phyloP scores from a whole-genome alignment of 2,888 invertebrate species.

The Sarcophaga subvicina region DNA sequence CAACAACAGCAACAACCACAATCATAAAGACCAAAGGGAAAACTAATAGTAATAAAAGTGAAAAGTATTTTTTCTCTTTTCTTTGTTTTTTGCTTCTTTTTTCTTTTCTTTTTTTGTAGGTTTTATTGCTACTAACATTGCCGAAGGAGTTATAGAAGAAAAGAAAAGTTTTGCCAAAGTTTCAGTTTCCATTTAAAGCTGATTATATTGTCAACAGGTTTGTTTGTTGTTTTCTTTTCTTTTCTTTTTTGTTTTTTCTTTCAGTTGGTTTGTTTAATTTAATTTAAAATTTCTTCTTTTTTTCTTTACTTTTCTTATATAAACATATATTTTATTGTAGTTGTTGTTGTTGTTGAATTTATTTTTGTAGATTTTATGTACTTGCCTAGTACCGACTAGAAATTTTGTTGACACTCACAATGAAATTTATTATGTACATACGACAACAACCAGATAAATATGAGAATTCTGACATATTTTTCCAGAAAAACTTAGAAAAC shows the following conservation, averaged over 20 bases:
- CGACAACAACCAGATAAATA: too few relatives aligned
- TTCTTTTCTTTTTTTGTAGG: constrained; percentile 1
- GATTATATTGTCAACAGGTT: constrained; percentile 68
- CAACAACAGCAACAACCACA: background rate
- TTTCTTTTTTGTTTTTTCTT: constrained; percentile 11
- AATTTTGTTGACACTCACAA: too few relatives aligned
- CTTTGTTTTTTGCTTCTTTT: background rate
- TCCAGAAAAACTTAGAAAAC: too few relatives aligned
- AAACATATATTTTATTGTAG: too few relatives aligned
- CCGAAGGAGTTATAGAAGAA: constrained; percentile 2
- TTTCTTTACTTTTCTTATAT: background rate
- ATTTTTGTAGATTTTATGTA: too few relatives aligned
- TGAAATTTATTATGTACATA: too few relatives aligned
- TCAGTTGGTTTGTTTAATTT: background rate
- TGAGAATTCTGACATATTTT: too few relatives aligned
- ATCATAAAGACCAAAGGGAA: background rate
- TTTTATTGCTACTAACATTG: constrained; percentile 18
- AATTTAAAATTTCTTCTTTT: background rate
- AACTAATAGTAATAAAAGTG: background rate
- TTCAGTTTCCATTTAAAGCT: constrained; percentile 63
- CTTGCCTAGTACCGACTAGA: too few relatives aligned
- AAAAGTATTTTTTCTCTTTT: background rate
- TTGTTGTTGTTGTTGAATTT: too few relatives aligned
- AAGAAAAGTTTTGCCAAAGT: constrained; percentile 44
- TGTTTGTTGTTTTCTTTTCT: constrained; percentile 45